A percentile compares a stretch with the other conserved stretches of the same genome.
phyloP scores from a whole-genome alignment of 1,140 invertebrate genomes.

The Formica exsecta region DNA sequence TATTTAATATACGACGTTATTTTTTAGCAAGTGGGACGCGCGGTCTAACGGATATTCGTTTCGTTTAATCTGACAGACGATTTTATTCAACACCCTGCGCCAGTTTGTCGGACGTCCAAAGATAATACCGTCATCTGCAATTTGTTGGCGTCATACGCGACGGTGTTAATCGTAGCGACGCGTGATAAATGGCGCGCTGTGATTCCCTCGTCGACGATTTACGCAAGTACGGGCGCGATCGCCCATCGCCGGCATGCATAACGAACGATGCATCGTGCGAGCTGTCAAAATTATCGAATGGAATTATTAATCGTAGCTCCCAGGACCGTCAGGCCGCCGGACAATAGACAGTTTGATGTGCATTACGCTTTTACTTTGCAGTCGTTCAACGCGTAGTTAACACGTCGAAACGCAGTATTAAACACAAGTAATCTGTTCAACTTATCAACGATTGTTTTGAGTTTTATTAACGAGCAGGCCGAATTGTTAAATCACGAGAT shows the following conservation, averaged over 20 bases:
- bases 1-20: not conserved
- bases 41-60: slow-evolving; percentile 25
- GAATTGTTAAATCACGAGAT: slow-evolving; percentile 6
- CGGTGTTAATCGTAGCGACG: slow-evolving; percentile 66
- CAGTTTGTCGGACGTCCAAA: slow-evolving; percentile 59
- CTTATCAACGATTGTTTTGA: slow-evolving; percentile 33
- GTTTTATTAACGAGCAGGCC: slow-evolving; percentile 30
- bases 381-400: slow-evolving; percentile 58
- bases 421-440: slow-evolving; percentile 43
- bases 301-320: slow-evolving; percentile 68
- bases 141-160: slow-evolving; percentile 56
- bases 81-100: slow-evolving; percentile 53
- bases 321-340: not conserved
- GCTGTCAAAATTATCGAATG: slow-evolving; percentile 72
- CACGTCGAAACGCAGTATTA: slow-evolving; percentile 32
- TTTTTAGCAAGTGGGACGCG: slow-evolving; percentile 34
- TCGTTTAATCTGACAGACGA: slow-evolving; percentile 60
- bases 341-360: slow-evolving; percentile 48
- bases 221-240: slow-evolving; percentile 58
- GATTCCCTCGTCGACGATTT: slow-evolving; percentile 62
- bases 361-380: slow-evolving; percentile 47
- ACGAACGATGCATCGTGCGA: slow-evolving; percentile 64
- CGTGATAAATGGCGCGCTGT: slow-evolving; percentile 67
- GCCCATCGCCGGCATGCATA: slow-evolving; percentile 60
- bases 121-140: slow-evolving; percentile 58